phyloP scores from a whole-genome alignment of 2,113 vertebrate species.

The Syngnathus scovelli region DNA sequence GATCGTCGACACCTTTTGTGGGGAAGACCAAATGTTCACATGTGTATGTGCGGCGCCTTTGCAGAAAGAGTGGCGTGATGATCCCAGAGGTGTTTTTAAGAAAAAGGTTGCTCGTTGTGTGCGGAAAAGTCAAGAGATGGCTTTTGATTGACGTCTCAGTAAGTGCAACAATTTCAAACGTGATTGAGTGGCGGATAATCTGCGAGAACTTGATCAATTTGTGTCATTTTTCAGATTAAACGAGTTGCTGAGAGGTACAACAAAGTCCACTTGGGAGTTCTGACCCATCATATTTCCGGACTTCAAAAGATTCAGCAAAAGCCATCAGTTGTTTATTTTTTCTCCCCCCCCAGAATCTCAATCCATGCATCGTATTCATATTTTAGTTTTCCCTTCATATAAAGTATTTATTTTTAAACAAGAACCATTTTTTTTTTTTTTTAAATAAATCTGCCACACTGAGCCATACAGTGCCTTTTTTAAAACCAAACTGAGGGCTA shows the following conservation, averaged over 20 bases:
- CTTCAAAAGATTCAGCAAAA: neutral
- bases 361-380: conserved; percentile 8
- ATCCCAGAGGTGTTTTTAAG: conserved; percentile 74
- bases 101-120: conserved; percentile 76
- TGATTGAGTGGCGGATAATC: neutral
- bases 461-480: conserved; percentile 52
- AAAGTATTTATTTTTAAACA: conserved; percentile 57
- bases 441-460: conserved; percentile 50
- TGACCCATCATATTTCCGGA: neutral
- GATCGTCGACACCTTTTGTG: neutral
- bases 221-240: conserved; percentile 37
- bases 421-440: conserved; percentile 11
- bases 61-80: conserved; percentile 78
- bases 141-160: conserved; percentile 65
- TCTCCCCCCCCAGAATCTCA: neutral
- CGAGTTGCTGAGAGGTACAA: conserved; percentile 2
- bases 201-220: neutral
- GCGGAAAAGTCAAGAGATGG: conserved; percentile 76
- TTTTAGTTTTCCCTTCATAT: conserved; percentile 27
- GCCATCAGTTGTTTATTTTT: neutral
- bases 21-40: neutral
- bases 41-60: neutral
- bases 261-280: conserved; percentile 1
- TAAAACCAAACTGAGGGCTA: neutral
- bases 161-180: conserved; percentile 9